phyloP scores from a whole-genome alignment of 1,140 invertebrate species.

The Anoplophora glabripennis region DNA sequence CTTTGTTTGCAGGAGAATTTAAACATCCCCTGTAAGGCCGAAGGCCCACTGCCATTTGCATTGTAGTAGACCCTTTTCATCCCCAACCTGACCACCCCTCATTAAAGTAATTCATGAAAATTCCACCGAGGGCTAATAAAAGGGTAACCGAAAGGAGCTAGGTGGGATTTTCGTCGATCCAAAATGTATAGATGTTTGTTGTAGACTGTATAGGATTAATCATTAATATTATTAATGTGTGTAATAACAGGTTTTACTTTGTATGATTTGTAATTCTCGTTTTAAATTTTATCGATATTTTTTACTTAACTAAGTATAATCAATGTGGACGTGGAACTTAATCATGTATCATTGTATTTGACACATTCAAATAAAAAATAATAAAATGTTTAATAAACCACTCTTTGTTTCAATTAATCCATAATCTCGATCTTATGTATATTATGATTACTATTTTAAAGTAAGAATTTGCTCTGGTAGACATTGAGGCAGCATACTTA shows the following conservation, averaged over 20 bases:
- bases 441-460: no score
- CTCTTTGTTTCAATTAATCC: not conserved
- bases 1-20: conserved; percentile 5
- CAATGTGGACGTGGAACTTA: conserved; percentile 35
- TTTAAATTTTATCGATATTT: conserved; percentile 30
- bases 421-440: no score
- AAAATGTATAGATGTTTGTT: conserved; percentile 44
- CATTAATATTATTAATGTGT: conserved; percentile 10
- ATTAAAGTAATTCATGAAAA: conserved; percentile 20
- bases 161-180: conserved; percentile 22
- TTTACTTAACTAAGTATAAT: conserved; percentile 33
- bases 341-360: conserved; percentile 39
- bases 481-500: no score
- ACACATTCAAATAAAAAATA: conserved; percentile 33
- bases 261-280: conserved; percentile 15
- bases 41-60: conserved; percentile 24
- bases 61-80: conserved; percentile 10
- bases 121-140: conserved; percentile 23
- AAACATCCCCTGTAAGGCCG: conserved; percentile 3
- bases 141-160: not conserved
- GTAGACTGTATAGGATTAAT: conserved; percentile 35
- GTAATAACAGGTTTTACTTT: conserved; percentile 4
- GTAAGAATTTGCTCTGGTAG: no score
- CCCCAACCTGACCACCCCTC: not conserved
- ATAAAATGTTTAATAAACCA: conserved; percentile 10